Evolutionary conservation across 2,113 vertebrate species (phyloP).

Genomic region (Oxyura jamaicensis): DNA sequence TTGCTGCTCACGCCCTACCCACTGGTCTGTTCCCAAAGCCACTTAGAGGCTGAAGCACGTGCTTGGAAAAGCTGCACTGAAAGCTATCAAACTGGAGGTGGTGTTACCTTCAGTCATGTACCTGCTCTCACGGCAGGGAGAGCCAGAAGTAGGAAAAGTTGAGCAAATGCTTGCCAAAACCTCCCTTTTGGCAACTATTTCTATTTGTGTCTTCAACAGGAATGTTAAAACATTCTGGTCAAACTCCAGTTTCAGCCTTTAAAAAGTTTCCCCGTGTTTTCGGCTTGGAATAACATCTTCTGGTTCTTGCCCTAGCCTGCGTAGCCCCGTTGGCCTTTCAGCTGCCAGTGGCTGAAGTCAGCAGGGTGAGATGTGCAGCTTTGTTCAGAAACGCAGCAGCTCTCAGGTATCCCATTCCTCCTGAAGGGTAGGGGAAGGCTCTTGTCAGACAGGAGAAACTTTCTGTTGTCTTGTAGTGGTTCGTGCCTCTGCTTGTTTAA

Average conservation of each 20-base stretch:
- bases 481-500: rapidly evolving
- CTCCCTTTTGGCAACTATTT: neutral
- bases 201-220: neutral
- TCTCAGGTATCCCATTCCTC: neutral
- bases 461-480: rapidly evolving
- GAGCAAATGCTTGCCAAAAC: neutral
- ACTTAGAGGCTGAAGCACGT: rapidly evolving
- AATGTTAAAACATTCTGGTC: neutral
- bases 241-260: neutral
- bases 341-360: neutral
- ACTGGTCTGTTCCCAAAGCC: neutral
- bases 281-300: neutral
- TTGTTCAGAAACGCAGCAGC: rapidly evolving
- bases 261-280: neutral
- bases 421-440: neutral
- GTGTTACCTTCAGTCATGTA: rapidly evolving
- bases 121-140: neutral
- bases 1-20: neutral
- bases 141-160: neutral
- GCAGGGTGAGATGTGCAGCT: rapidly evolving
- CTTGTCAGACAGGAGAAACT: neutral
- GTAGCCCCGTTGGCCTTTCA: rapidly evolving
- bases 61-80: neutral
- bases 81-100: rapidly evolving
- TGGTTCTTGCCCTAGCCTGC: neutral